These are phyloP conservation scores for Platypus cylindrus DNA, from an alignment of 2,888 invertebrate genomes.

Conservation along the genomic window DNA sequence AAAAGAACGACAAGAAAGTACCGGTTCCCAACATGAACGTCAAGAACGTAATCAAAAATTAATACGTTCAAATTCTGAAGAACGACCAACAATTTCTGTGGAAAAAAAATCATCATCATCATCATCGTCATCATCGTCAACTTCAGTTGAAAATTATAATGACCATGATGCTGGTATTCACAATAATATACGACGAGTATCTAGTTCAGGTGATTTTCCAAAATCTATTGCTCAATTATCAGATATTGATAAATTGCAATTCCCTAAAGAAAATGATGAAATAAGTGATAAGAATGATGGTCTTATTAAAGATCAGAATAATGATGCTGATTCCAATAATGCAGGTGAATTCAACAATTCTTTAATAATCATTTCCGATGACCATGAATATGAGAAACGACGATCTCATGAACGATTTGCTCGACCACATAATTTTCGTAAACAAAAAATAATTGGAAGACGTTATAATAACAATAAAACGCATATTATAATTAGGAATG, in stretches of 20 bases:
- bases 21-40: slow-evolving; percentile 31
- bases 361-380: slow-evolving; percentile 37
- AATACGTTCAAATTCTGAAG: slow-evolving; percentile 49
- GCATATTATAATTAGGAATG: too few relatives aligned
- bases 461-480: too few relatives aligned
- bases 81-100: slow-evolving; percentile 28
- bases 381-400: slow-evolving; percentile 49
- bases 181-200: slow-evolving; percentile 43
- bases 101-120: slow-evolving; percentile 12
- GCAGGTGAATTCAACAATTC: too few relatives aligned
- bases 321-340: too few relatives aligned
- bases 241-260: slow-evolving; percentile 26
- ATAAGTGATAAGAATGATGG: slow-evolving; percentile 24
- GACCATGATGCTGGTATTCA: too few relatives aligned
- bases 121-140: too few relatives aligned
- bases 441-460: too few relatives aligned
- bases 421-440: slow-evolving; percentile 44
- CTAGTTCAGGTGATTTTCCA: slow-evolving; percentile 50
- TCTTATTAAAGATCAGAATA: too few relatives aligned
- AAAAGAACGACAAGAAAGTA: slow-evolving; percentile 50
- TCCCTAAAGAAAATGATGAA: slow-evolving; percentile 25
- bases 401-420: slow-evolving; percentile 53
- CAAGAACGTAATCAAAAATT: too few relatives aligned
- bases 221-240: slow-evolving; percentile 23
- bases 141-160: too few relatives aligned